Evolutionary conservation across 2,888 invertebrate genomes (phyloP).

Genomic region (Cosmorhoe ocellata): DNA sequence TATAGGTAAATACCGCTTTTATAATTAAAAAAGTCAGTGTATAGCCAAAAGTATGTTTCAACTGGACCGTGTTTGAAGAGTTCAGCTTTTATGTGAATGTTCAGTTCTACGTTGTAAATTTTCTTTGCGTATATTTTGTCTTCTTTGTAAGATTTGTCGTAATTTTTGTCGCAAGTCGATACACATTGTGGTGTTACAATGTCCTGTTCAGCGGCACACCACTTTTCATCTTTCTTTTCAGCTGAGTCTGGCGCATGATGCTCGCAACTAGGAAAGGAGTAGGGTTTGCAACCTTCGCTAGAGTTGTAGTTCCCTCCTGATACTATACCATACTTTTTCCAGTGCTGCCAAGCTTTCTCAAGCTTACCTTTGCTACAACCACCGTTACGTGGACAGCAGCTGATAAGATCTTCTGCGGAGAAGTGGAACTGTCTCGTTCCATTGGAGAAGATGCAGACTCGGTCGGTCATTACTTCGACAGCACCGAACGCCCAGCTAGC

Average conservation of each 20-base stretch:
- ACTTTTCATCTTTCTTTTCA: no score
- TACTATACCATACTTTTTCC: constrained; percentile 91
- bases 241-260: constrained; percentile 86
- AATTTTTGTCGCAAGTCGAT: constrained; percentile 14
- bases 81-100: neutral
- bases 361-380: constrained; percentile 93
- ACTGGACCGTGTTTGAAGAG: no score
- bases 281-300: constrained; percentile 92
- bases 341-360: constrained; percentile 92
- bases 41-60: no score
- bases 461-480: constrained; percentile 95
- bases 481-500: constrained; percentile 97
- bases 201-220: no score
- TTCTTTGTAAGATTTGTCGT: constrained; percentile 85
- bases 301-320: constrained; percentile 92
- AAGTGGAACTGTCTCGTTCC: constrained; percentile 87
- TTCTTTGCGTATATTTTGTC: no score
- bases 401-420: constrained; percentile 92
- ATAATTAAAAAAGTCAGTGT: no score
- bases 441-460: constrained; percentile 91
- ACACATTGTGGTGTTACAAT: no score
- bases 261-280: constrained; percentile 92
- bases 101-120: no score
- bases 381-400: constrained; percentile 90
- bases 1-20: constrained; percentile 9